Percentiles rank a stretch among this genome's conserved stretches.
Conservation (phyloP, 2,888 invertebrate genomes). For the Cynaeus angustus region DNA sequence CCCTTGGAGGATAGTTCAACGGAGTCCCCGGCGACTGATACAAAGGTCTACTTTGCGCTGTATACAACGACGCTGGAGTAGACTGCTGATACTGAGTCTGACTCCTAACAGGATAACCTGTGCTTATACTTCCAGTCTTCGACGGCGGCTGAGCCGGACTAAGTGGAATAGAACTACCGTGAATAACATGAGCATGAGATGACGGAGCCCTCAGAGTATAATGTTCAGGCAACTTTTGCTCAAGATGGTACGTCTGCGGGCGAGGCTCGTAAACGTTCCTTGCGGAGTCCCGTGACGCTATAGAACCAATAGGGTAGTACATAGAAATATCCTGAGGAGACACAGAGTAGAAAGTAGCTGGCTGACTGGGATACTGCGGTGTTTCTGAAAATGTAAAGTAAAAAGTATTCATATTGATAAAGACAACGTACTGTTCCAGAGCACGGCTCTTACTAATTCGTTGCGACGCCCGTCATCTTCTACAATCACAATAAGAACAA, state of each 20-base stretch:
- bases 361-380: slow-evolving; percentile 72
- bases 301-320: slow-evolving; percentile 65
- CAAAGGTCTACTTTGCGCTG: slow-evolving; percentile 67
- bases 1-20: slow-evolving; percentile 61
- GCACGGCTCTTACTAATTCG: slow-evolving; percentile 85
- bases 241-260: slow-evolving; percentile 67
- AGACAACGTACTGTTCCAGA: slow-evolving; percentile 93
- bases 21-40: slow-evolving; percentile 67
- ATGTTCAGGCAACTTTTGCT: slow-evolving; percentile 68
- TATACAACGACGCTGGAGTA: slow-evolving; percentile 69
- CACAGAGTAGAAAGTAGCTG: slow-evolving; percentile 74
- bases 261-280: slow-evolving; percentile 67
- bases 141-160: slow-evolving; percentile 76
- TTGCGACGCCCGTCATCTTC: slow-evolving; percentile 88
- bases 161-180: slow-evolving; percentile 74
- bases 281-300: slow-evolving; percentile 64
- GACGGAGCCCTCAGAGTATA: slow-evolving; percentile 71
- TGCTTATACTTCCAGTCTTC: slow-evolving; percentile 88
- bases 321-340: slow-evolving; percentile 72
- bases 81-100: slow-evolving; percentile 73
- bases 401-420: slow-evolving; percentile 32
- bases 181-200: slow-evolving; percentile 73
- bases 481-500: slow-evolving; percentile 63
- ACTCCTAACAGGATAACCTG: slow-evolving; percentile 87
- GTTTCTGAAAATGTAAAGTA: slow-evolving; percentile 69